Percentiles rank a stretch among this genome's conserved stretches.
phyloP scores from a whole-genome alignment of 2,888 invertebrate genomes.

The Papilio gigon region DNA sequence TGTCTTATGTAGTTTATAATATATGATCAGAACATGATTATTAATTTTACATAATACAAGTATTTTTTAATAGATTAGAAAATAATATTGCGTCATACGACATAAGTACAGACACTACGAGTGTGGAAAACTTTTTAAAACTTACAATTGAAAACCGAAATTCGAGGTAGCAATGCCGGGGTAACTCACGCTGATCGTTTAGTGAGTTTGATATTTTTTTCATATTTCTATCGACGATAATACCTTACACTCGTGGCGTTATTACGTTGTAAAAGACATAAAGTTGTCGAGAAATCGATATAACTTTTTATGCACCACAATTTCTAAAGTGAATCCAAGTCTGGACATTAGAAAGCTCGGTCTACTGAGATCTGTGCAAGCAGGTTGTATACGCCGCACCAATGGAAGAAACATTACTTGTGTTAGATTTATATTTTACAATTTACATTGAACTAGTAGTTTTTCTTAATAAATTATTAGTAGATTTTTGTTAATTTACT shows the following conservation, averaged over 20 bases:
- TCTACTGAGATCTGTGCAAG: constrained; percentile 14
- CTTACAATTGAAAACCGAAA: background rate
- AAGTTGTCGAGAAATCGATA: constrained; percentile 22
- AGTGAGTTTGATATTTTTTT: background rate
- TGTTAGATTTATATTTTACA: constrained; percentile 8
- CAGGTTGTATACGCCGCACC: background rate
- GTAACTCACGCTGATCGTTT: background rate
- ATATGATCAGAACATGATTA: too few species aligned
- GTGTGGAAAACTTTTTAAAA: too few species aligned
- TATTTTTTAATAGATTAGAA: too few species aligned
- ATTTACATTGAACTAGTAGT: background rate
- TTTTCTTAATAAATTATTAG: too few species aligned
- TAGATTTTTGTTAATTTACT: too few species aligned
- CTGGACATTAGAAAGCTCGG: constrained; percentile 37
- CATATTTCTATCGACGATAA: background rate
- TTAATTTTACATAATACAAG: too few species aligned
- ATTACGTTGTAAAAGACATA: constrained; percentile 9
- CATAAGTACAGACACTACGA: too few species aligned
- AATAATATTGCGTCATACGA: too few species aligned
- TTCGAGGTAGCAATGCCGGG: background rate
- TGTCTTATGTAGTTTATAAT: background rate
- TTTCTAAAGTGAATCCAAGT: constrained; percentile 31
- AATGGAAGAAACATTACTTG: background rate
- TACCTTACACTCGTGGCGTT: background rate
- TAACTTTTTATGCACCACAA: constrained; percentile 22